phyloP scores from a whole-genome alignment of 2,888 invertebrate genomes.

The Agrochola lychnidis region DNA sequence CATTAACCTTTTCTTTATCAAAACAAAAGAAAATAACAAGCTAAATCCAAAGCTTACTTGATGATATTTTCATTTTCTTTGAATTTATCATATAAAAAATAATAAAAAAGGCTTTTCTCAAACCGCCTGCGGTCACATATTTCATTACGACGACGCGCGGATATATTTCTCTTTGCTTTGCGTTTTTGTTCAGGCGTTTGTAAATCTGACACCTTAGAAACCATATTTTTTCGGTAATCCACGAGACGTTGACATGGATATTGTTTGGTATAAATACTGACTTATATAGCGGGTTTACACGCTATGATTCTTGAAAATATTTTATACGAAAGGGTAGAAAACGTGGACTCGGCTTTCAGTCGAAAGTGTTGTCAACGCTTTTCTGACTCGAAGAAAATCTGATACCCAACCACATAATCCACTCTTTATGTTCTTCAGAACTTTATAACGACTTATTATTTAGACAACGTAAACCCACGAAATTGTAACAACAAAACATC shows the following conservation, averaged over 20 bases:
- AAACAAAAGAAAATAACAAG: constrained; percentile 48
- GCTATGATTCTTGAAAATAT: constrained; percentile 18
- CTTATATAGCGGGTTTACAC: constrained; percentile 40
- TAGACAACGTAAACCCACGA: constrained; percentile 9
- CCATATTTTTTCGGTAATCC: constrained; percentile 66
- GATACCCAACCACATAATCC: neutral
- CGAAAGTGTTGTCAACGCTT: neutral
- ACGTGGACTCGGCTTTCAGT: neutral
- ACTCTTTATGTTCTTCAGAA: neutral
- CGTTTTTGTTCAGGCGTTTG: constrained; percentile 75
- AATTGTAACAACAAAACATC: constrained; percentile 68
- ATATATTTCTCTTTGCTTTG: constrained; percentile 71
- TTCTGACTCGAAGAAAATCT: no score
- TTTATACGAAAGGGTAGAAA: neutral
- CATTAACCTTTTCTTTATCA: constrained; percentile 23
- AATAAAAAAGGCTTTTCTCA: constrained; percentile 67
- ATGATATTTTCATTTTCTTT: constrained; percentile 57
- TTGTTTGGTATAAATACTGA: constrained; percentile 57
- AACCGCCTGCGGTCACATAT: constrained; percentile 77
- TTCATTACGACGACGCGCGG: constrained; percentile 72
- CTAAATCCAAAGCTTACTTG: constrained; percentile 45
- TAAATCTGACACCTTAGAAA: constrained; percentile 71
- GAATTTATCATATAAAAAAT: constrained; percentile 63
- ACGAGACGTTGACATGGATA: constrained; percentile 39
- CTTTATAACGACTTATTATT: neutral